Conservation (phyloP, 2,113 vertebrate species). For the Podocnemis expansa region DNA sequence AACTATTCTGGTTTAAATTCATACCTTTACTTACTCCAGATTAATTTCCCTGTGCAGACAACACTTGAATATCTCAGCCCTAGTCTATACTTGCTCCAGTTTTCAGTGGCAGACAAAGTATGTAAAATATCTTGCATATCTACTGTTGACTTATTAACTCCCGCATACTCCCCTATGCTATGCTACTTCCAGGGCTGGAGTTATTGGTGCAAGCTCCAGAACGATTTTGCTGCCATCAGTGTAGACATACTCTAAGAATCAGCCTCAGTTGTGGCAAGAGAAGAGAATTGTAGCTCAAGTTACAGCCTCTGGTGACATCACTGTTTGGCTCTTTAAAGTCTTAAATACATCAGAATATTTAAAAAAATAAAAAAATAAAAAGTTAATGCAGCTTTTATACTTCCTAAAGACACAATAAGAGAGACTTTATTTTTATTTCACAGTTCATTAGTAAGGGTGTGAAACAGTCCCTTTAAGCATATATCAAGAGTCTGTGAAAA, state of each 20-base stretch:
- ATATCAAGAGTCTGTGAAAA: rapidly evolving
- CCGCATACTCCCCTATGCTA: too few species aligned
- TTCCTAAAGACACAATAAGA: not conserved
- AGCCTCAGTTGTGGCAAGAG: not conserved
- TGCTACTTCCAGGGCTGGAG: too few species aligned
- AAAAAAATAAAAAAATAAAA: too few species aligned
- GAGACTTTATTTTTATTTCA: not conserved
- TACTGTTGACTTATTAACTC: too few species aligned
- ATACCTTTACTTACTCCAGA: not conserved
- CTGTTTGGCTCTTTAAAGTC: not conserved
- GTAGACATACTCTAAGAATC: too few species aligned
- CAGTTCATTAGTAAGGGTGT: not conserved
- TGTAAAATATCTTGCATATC: too few species aligned
- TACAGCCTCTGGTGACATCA: not conserved
- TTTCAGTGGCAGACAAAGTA: too few species aligned
- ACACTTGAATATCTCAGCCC: not conserved
- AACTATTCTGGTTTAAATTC: not conserved
- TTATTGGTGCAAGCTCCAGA: too few species aligned
- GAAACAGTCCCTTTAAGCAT: not conserved
- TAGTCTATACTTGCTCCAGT: too few species aligned
- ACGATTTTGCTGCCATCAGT: too few species aligned
- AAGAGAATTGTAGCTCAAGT: not conserved
- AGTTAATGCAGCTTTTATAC: not conserved
- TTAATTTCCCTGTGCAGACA: not conserved
- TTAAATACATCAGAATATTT: not conserved